These are phyloP conservation scores for Idaea dimidiata DNA, from an alignment of 2,888 invertebrate species.

Conservation along the genomic window DNA sequence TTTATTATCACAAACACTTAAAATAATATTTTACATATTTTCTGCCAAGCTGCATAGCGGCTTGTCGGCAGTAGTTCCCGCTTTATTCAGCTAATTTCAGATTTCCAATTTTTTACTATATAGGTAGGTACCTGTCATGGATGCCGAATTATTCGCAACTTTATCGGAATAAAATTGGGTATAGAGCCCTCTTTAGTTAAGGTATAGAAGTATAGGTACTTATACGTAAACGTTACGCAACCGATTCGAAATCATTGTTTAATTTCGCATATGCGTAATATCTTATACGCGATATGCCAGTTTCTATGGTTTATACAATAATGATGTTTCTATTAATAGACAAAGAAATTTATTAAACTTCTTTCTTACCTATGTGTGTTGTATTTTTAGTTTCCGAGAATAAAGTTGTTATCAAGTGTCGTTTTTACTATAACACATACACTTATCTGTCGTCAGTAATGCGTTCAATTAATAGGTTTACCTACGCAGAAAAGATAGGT, in stretches of 20 bases:
- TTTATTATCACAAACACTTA: too few relatives aligned
- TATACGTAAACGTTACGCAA: conserved; percentile 28
- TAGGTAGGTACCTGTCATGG: too few relatives aligned
- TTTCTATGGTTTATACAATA: not conserved
- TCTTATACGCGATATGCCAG: conserved; percentile 7
- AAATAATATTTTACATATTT: too few relatives aligned
- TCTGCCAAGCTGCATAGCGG: too few relatives aligned
- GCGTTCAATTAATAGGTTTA: not conserved
- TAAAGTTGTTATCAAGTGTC: not conserved
- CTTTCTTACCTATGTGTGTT: conserved; percentile 18
- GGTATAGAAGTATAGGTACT: too few relatives aligned
- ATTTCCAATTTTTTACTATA: too few relatives aligned
- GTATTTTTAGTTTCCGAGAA: conserved; percentile 10
- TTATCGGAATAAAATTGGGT: too few relatives aligned
- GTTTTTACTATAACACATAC: not conserved
- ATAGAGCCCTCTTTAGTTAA: too few relatives aligned
- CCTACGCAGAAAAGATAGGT: conserved; percentile 7
- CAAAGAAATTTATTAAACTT: conserved; percentile 7
- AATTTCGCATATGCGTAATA: conserved; percentile 13
- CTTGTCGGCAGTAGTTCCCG: too few relatives aligned
- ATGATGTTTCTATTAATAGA: not conserved
- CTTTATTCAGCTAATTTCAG: too few relatives aligned
- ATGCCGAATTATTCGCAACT: too few relatives aligned
- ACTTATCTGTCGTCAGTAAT: not conserved
- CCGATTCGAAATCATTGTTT: conserved; percentile 26